Evolutionary conservation across 2,113 vertebrate genomes (phyloP).

Genomic region (Podarcis raffonei): DNA sequence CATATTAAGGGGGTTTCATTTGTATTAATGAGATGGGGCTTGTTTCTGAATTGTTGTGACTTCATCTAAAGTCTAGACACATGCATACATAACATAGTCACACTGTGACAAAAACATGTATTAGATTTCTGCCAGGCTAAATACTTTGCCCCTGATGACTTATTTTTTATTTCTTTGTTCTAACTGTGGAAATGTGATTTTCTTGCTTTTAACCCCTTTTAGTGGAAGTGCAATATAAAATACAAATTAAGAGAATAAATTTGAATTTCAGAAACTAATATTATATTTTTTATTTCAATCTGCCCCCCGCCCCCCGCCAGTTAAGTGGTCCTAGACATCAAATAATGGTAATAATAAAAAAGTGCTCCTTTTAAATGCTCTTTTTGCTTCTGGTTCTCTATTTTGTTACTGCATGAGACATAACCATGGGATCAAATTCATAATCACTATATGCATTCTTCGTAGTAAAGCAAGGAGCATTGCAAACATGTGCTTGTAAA

Average conservation of each 20-base stretch:
- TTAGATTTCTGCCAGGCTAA: neutral
- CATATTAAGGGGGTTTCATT: neutral
- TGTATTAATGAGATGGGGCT: neutral
- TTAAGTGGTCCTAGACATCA: neutral
- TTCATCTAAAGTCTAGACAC: neutral
- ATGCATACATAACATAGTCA: neutral
- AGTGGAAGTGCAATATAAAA: neutral
- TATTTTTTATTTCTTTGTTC: neutral
- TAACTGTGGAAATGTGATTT: neutral
- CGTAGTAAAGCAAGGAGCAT: too few relatives aligned
- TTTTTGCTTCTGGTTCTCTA: neutral
- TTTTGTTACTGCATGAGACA: neutral
- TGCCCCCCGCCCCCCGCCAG: accelerated
- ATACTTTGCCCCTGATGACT: neutral
- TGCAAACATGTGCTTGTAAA: too few relatives aligned
- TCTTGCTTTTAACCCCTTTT: neutral
- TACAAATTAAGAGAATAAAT: neutral
- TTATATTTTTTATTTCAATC: neutral
- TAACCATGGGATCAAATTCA: too few relatives aligned
- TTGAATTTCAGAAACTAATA: neutral
- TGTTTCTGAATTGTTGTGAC: neutral
- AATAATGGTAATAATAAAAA: neutral
- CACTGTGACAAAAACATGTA: neutral
- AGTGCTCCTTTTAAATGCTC: neutral
- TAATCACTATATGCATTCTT: too few relatives aligned